Conservation (phyloP, 2,113 vertebrate species). For the Atherinomorus stipes region DNA sequence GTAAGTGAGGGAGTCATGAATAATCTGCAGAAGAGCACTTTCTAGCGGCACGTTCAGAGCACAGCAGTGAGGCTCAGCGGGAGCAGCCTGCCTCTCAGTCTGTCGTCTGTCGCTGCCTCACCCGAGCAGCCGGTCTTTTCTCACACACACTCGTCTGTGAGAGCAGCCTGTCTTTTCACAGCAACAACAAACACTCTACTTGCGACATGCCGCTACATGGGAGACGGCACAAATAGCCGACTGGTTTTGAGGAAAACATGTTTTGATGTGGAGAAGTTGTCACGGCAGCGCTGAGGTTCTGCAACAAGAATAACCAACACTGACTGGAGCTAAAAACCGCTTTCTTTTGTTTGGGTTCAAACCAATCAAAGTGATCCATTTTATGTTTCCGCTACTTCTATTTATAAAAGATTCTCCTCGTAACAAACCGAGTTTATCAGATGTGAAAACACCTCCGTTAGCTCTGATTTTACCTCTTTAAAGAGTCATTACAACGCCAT, state of each 20-base stretch:
- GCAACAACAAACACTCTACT: conserved; percentile 64
- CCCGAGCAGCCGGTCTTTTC: conserved; percentile 63
- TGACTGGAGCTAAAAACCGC: background rate
- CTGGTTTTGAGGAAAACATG: conserved; percentile 63
- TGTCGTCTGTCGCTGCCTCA: conserved; percentile 70
- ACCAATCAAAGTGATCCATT: background rate
- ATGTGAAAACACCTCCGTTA: conserved; percentile 12
- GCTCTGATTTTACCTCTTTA: conserved; percentile 52
- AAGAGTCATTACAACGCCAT: conserved; percentile 68
- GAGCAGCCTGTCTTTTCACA: conserved; percentile 66
- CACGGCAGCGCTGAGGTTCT: conserved; percentile 40
- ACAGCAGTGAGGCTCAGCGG: conserved; percentile 77
- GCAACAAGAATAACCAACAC: conserved; percentile 25
- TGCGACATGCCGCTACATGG: conserved; percentile 68
- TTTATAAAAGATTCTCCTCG: background rate
- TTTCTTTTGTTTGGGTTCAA: conserved; percentile 25
- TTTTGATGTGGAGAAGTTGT: conserved; percentile 59
- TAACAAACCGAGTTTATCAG: conserved; percentile 31
- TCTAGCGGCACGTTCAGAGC: conserved; percentile 87
- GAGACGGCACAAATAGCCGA: conserved; percentile 63
- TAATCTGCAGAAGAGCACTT: conserved; percentile 93
- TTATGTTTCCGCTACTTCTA: background rate
- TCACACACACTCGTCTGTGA: conserved; percentile 32
- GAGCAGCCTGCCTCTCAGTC: conserved; percentile 70
- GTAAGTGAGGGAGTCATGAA: conserved; percentile 56